These are phyloP conservation scores for Lasioglossum oenotherae DNA, from an alignment of 2,888 invertebrate genomes.

Conservation along the genomic window DNA sequence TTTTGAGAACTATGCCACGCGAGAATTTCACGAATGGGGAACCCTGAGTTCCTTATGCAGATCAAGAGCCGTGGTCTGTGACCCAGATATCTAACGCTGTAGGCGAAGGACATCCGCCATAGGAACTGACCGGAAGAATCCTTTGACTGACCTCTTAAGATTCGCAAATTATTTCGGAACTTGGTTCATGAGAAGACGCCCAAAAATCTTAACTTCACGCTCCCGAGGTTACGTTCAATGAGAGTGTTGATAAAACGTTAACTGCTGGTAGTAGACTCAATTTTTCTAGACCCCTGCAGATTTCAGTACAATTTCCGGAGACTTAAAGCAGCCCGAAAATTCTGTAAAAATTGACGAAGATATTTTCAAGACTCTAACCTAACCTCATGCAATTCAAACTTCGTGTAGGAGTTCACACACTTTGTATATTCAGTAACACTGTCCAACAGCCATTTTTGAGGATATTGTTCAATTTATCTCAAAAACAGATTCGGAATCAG, in stretches of 20 bases:
- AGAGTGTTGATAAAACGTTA: too few species aligned
- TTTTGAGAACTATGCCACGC: neutral
- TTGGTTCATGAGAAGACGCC: neutral
- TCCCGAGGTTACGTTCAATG: too few species aligned
- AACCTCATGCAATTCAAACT: neutral
- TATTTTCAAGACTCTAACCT: neutral
- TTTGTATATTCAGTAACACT: too few species aligned
- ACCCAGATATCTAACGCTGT: neutral
- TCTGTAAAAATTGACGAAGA: neutral
- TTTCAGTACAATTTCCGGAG: neutral
- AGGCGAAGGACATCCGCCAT: neutral
- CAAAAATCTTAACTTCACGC: too few species aligned
- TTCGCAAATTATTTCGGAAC: neutral
- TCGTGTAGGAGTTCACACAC: neutral
- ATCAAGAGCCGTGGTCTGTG: neutral
- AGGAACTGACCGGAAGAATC: neutral
- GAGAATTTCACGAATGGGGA: slow-evolving; percentile 24
- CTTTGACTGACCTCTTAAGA: neutral
- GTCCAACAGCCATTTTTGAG: too few species aligned
- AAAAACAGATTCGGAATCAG: too few species aligned
- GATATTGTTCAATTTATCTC: too few species aligned
- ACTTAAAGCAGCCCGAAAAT: neutral
- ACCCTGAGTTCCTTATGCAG: neutral
- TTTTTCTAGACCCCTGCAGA: neutral
- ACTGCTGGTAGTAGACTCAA: neutral